Base-by-base conservation (phyloP, 2,888 invertebrate species). In the Drosophila limbata region DNA sequence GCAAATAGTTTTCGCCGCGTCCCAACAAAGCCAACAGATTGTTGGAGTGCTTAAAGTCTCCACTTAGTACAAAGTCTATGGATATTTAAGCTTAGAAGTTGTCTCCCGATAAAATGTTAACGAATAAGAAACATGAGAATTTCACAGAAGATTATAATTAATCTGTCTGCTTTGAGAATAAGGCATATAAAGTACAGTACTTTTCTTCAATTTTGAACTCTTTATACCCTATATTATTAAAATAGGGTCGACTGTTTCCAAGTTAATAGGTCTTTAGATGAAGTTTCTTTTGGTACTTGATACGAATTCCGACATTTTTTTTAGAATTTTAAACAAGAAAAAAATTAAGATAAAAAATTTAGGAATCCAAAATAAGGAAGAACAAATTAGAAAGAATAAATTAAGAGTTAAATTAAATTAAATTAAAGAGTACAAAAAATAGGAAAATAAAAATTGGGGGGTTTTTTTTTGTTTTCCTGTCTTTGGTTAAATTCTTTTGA, bases 1-100 rank as follows among this genome's bases (percentile, higher is more conserved):
- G 48, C 61, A 70, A 70, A 63, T 59, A 57, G 53, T 59, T 71
- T 55, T 69, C n/a, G 13, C 25, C 33, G 9, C 77, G 39, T 62
- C 33, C 40, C 21, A 60, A 56, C 55, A 52, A 47, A 44, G 42
- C 17, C 51, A 35, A 53, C 52, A 52, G 39, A 44, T 55, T 25
- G 47, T 37, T 59, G 17, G 39, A 52, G 62, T 45, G 33, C 31
- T 44, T 25, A 35, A 33, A 33, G 35, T 35, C 44, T 11, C 13
- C 11, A 44, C 5, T 44, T n/a, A 21, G 37, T 51, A 42, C 21
- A 44, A 56, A 44, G 33, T 55, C 55, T 33, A 11, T 21, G 42
- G 55, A 42, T 33, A 44, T 56, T 56, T 33, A 15, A 56, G 44
- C 53, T 42, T 53, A 53, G 44, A 1, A 44, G 21, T 33, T 55